These are phyloP conservation scores for Cyclargus thomasi DNA, from an alignment of 1,140 invertebrate genomes.

Conservation along the genomic window DNA sequence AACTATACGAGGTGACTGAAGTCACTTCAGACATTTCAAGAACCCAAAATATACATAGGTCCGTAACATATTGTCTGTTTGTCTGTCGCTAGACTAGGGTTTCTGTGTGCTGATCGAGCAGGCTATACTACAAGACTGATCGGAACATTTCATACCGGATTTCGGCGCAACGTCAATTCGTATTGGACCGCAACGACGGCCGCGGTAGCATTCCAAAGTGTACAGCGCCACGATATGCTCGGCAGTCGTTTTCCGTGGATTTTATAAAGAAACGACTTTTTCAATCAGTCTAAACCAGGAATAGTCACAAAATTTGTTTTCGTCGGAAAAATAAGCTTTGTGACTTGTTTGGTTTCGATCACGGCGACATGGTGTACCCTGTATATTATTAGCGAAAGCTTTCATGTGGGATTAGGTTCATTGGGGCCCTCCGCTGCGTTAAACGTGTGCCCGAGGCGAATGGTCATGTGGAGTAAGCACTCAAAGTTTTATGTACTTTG, in stretches of 20 bases:
- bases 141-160: conserved; percentile 48
- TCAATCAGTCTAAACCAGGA: not conserved
- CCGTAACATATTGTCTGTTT: not conserved
- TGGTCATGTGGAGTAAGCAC: too few species aligned
- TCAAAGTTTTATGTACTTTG: too few species aligned
- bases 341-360: too few species aligned
- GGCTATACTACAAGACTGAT: conserved; percentile 58
- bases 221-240: not conserved
- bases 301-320: too few species aligned
- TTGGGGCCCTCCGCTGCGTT: too few species aligned
- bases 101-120: conserved; percentile 31
- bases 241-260: not conserved
- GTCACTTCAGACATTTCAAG: not conserved
- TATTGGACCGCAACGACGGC: not conserved
- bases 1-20: not conserved
- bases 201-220: conserved; percentile 24
- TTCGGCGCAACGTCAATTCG: not conserved
- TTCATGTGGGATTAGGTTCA: not conserved
- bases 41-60: not conserved
- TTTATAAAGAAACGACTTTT: not conserved
- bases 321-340: too few species aligned
- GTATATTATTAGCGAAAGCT: not conserved
- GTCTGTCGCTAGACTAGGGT: not conserved
- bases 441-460: too few species aligned
- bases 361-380: not conserved